Evolutionary conservation across 2,797 vertebrate genomes (phyloP).

Genomic region (Lutra lutra): DNA sequence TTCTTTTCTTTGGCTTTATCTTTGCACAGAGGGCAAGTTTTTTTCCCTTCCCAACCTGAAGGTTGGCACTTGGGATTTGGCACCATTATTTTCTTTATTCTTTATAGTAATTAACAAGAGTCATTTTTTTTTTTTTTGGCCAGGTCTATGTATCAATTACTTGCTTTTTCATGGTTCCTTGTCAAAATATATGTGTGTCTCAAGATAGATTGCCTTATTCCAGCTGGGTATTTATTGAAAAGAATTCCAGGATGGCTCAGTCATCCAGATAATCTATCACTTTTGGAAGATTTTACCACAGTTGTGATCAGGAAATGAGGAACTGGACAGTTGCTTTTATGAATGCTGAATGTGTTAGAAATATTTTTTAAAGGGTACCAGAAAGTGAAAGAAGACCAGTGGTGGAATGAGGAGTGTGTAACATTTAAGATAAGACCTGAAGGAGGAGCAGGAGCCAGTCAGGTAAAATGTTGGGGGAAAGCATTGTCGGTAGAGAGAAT

Average conservation of each 20-base stretch:
- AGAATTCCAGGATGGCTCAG: conserved; percentile 18
- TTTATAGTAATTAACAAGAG: background rate
- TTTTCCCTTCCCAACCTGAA: background rate
- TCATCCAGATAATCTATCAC: background rate
- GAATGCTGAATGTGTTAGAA: background rate
- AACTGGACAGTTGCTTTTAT: conserved; percentile 11
- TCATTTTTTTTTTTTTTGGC: background rate
- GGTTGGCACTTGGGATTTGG: background rate
- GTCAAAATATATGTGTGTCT: conserved; percentile 23
- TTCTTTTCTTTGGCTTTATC: conserved; percentile 11
- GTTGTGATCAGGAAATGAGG: conserved; percentile 29
- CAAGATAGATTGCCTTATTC: background rate
- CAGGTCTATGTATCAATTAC: background rate
- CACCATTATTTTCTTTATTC: conserved; percentile 10
- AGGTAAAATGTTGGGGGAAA: background rate
- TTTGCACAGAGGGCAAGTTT: background rate
- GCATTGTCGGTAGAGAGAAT: background rate
- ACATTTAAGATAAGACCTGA: background rate
- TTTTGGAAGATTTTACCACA: conserved; percentile 14
- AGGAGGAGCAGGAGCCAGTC: background rate
- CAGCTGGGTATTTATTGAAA: conserved; percentile 4
- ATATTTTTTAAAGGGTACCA: background rate
- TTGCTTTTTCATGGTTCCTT: conserved; percentile 35
- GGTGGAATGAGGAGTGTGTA: background rate
- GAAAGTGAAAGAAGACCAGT: background rate